phyloP scores from a whole-genome alignment of 2,888 invertebrate genomes.

The Laothoe populi region DNA sequence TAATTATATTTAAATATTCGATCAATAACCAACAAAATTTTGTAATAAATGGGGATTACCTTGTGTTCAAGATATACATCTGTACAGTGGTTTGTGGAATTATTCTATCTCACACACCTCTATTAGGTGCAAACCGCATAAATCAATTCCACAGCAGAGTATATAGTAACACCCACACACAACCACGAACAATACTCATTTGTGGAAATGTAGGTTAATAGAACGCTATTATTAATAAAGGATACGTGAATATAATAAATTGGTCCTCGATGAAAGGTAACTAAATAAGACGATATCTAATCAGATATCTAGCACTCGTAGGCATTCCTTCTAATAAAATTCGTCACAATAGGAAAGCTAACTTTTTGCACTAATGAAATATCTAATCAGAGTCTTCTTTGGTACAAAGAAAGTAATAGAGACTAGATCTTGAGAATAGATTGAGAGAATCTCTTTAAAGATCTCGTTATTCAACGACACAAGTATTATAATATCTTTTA shows the following conservation, averaged over 20 bases:
- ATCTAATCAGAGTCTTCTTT: background rate
- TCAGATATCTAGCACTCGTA: background rate
- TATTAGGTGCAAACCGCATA: background rate
- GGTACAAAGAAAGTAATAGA: background rate
- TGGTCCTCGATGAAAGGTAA: background rate
- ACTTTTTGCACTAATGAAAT: background rate
- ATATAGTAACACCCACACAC: background rate
- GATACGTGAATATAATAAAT: constrained; percentile 1
- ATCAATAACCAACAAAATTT: too few species aligned
- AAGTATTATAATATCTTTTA: too few species aligned
- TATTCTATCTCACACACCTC: background rate
- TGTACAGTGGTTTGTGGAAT: background rate
- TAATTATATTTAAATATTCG: too few species aligned
- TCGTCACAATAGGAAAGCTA: background rate
- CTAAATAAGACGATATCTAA: background rate
- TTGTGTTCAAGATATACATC: too few species aligned
- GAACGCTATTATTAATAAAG: background rate
- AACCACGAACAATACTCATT: constrained; percentile 25
- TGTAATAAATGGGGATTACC: too few species aligned
- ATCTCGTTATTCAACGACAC: too few species aligned
- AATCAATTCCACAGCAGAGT: background rate
- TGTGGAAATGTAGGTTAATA: constrained; percentile 26
- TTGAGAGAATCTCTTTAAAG: background rate
- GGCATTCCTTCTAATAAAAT: background rate
- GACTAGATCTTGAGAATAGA: background rate